Conservation (phyloP, 2,888 invertebrate genomes). For the Melanophora roralis region DNA sequence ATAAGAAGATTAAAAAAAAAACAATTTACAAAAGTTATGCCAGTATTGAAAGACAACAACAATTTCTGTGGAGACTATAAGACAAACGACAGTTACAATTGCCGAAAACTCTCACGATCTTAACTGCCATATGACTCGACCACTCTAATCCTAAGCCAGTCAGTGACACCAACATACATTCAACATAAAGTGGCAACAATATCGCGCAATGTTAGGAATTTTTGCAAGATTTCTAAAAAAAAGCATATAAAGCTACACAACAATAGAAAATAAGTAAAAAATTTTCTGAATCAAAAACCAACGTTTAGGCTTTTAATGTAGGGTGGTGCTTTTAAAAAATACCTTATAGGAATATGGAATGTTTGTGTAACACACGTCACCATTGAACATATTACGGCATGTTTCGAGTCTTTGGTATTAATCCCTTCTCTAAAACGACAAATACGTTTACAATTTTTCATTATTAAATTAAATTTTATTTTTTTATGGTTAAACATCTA, state of each 20-base stretch:
- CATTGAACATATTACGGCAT: slow-evolving; percentile 54
- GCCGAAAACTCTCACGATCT: slow-evolving; percentile 60
- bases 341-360: slow-evolving; percentile 55
- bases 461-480: slow-evolving; percentile 56
- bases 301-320: slow-evolving; percentile 38
- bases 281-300: slow-evolving; percentile 25
- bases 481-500: slow-evolving; percentile 3
- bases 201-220: slow-evolving; percentile 57
- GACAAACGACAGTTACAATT: slow-evolving; percentile 17
- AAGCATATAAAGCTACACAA: not conserved
- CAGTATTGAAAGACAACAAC: slow-evolving; percentile 32
- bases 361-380: slow-evolving; percentile 59
- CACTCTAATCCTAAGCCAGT: slow-evolving; percentile 5
- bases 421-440: slow-evolving; percentile 57
- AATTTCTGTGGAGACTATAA: slow-evolving; percentile 21
- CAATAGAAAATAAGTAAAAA: slow-evolving; percentile 23
- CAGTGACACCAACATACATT: slow-evolving; percentile 53
- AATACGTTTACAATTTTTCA: slow-evolving; percentile 62
- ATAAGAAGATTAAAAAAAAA: slow-evolving; percentile 31
- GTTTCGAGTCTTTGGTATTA: slow-evolving; percentile 54
- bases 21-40: slow-evolving; percentile 54
- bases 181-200: slow-evolving; percentile 62
- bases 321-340: slow-evolving; percentile 52
- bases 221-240: slow-evolving; percentile 13
- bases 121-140: slow-evolving; percentile 52